Evolutionary conservation across 2,888 invertebrate species (phyloP).

Genomic region (Thelaira solivaga): DNA sequence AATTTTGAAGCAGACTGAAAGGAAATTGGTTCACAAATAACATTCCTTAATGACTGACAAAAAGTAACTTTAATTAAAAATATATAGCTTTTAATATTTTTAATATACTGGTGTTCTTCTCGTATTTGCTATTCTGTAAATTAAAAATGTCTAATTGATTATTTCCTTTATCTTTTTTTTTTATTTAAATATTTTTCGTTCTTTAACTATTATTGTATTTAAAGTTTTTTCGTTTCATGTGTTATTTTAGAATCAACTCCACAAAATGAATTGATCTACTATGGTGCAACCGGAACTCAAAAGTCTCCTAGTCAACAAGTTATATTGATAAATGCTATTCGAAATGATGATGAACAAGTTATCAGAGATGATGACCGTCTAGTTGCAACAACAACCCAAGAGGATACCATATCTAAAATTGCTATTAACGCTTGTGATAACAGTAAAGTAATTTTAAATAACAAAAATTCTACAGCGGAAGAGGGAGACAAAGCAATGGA

Average conservation of each 20-base stretch:
- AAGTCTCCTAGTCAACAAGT: conserved; percentile 28
- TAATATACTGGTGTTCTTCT: no score
- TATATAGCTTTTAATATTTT: no score
- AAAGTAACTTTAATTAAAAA: no score
- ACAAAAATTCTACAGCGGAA: not conserved
- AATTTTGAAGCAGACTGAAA: no score
- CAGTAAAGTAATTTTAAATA: not conserved
- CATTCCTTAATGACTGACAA: no score
- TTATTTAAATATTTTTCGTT: no score
- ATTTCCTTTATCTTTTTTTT: no score
- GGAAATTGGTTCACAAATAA: no score
- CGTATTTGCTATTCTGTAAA: no score
- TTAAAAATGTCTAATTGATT: no score
- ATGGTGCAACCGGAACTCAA: conserved; percentile 16
- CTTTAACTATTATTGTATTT: no score
- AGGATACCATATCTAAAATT: not conserved
- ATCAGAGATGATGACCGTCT: not conserved
- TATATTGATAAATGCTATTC: conserved; percentile 22
- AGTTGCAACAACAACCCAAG: not conserved
- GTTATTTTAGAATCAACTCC: conserved; percentile 21
- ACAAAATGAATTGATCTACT: conserved; percentile 30
- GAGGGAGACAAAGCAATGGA: not conserved
- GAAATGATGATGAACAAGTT: conserved; percentile 10
- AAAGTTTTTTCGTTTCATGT: not conserved
- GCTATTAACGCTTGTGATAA: not conserved